Conservation (phyloP, 2,888 invertebrate species). For the Drosophila mimica region DNA sequence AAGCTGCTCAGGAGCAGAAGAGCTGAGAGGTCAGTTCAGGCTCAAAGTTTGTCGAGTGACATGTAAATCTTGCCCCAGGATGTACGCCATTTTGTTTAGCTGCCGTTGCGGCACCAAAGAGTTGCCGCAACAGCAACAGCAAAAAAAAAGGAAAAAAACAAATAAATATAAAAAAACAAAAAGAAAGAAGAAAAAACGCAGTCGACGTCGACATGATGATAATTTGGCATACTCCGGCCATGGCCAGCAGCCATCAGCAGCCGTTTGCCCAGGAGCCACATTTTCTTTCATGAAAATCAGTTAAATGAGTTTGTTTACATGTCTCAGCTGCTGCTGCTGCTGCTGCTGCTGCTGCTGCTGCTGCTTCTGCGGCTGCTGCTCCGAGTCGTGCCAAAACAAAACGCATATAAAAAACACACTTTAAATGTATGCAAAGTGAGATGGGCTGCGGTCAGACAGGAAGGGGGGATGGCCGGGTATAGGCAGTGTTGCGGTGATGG, state of each 20-base stretch:
- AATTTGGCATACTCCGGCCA: constrained; percentile 49
- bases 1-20: constrained; percentile 41
- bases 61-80: constrained; percentile 80
- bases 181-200: constrained; percentile 7
- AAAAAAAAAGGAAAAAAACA: constrained; percentile 3
- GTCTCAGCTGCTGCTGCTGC: constrained; percentile 43
- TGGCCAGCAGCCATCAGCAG: constrained; percentile 41
- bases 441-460: not conserved
- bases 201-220: constrained; percentile 54
- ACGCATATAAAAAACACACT: constrained; percentile 51
- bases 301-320: constrained; percentile 81
- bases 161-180: constrained; percentile 3
- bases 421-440: constrained; percentile 62
- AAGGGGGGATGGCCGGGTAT: not conserved
- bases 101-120: constrained; percentile 48
- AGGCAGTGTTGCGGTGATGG: constrained; percentile 24
- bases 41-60: constrained; percentile 70
- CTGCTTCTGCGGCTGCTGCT: not conserved
- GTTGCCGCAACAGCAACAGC: constrained; percentile 36
- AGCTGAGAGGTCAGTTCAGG: constrained; percentile 55
- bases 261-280: constrained; percentile 68
- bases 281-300: constrained; percentile 74
- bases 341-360: not conserved
- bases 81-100: constrained; percentile 62
- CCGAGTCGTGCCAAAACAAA: constrained; percentile 18